These are phyloP conservation scores for Hecatera dysodea DNA, from an alignment of 2,888 invertebrate genomes.

Conservation along the genomic window DNA sequence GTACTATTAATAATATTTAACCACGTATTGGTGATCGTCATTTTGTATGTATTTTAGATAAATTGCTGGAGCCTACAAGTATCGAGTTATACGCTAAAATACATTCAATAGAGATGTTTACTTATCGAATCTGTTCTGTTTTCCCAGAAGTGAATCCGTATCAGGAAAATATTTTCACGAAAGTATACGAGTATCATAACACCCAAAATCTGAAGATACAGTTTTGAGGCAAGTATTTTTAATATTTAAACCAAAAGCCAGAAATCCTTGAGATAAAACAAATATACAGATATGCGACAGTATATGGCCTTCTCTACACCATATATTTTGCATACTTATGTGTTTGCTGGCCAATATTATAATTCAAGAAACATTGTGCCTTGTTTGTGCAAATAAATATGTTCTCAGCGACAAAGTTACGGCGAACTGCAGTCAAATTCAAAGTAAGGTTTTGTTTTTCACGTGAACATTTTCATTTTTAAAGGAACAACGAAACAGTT, in stretches of 20 bases:
- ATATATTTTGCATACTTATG: conserved; percentile 23
- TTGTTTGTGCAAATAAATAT: conserved; percentile 47
- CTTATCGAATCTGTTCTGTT: background rate
- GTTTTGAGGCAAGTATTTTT: conserved; percentile 5
- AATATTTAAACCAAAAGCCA: conserved; percentile 10
- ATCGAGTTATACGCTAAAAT: conserved; percentile 24
- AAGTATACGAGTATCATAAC: background rate
- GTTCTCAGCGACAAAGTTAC: conserved; percentile 53
- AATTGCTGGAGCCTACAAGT: conserved; percentile 28
- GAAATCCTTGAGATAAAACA: conserved; percentile 24
- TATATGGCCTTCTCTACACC: conserved; percentile 4
- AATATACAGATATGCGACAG: conserved; percentile 11
- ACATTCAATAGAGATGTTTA: conserved; percentile 21
- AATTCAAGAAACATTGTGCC: conserved; percentile 47
- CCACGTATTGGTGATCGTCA: conserved; percentile 10
- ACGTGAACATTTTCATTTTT: conserved; percentile 19
- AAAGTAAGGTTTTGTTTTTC: conserved; percentile 30
- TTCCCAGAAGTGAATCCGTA: background rate
- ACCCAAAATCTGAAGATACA: background rate
- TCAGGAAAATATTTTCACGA: background rate
- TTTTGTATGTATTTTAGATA: conserved; percentile 36
- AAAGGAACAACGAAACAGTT: conserved; percentile 14
- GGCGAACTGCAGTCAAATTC: conserved; percentile 41
- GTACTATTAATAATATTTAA: conserved; percentile 7
- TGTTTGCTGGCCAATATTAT: conserved; percentile 41